These are phyloP conservation scores for Mustela lutreola DNA, from an alignment of 2,113 vertebrate genomes.

Conservation along the genomic window DNA sequence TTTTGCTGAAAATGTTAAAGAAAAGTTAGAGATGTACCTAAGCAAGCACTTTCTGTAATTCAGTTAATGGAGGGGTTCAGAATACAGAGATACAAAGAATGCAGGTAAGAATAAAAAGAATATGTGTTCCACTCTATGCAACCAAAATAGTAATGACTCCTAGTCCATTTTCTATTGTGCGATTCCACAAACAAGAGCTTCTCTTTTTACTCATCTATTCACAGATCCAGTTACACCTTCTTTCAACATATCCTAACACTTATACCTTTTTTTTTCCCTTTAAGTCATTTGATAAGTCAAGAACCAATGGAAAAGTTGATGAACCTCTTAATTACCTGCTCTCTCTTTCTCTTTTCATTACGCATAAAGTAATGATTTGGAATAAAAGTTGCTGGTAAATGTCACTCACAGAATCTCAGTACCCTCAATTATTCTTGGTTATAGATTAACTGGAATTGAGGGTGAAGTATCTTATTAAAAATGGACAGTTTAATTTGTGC, in stretches of 20 bases:
- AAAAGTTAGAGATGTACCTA: background rate
- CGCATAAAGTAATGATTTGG: background rate
- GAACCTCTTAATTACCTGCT: background rate
- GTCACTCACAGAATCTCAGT: background rate
- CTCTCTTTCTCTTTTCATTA: background rate
- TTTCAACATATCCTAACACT: background rate
- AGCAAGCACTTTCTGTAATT: background rate
- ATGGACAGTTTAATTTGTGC: background rate
- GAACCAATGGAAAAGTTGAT: background rate
- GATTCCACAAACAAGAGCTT: background rate
- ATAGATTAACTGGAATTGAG: background rate
- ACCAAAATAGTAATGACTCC: background rate
- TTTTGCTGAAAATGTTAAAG: background rate
- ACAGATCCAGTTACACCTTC: background rate
- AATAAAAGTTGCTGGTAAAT: background rate
- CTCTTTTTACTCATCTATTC: background rate
- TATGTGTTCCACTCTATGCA: background rate
- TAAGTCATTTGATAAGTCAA: background rate
- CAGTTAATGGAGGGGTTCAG: background rate
- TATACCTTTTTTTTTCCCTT: background rate
- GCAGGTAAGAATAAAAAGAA: background rate
- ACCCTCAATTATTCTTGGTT: background rate
- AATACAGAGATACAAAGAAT: background rate
- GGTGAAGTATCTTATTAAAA: background rate
- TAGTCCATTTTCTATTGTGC: background rate